Evolutionary conservation across 2,113 vertebrate species (phyloP).

Genomic region (Egretta garzetta): DNA sequence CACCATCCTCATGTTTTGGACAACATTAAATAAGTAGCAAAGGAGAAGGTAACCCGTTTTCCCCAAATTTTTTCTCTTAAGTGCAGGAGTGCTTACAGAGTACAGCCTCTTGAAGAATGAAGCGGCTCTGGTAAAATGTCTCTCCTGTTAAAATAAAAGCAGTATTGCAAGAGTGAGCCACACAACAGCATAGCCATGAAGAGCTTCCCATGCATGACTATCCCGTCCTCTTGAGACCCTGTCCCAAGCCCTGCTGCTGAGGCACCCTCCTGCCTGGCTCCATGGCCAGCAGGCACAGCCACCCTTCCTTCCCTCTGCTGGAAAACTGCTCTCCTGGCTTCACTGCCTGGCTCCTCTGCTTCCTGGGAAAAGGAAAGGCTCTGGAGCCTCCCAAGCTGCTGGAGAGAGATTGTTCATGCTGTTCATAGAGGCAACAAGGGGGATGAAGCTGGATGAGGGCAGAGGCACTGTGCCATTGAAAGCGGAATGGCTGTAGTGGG

Average conservation of each 20-base stretch:
- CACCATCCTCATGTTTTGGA: neutral
- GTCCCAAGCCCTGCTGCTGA: neutral
- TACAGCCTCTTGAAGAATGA: neutral
- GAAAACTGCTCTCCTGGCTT: neutral
- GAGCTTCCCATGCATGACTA: neutral
- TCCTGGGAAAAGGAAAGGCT: neutral
- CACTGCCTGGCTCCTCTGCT: neutral
- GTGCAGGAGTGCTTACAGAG: neutral
- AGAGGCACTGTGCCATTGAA: neutral
- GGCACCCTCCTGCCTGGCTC: neutral
- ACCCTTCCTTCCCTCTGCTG: fast-evolving
- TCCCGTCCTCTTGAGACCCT: neutral
- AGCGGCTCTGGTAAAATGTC: neutral
- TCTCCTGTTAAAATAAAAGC: neutral
- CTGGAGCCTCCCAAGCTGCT: neutral
- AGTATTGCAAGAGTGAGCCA: neutral
- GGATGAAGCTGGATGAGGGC: neutral
- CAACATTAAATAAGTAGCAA: neutral
- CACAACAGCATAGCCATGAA: fast-evolving
- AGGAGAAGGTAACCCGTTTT: neutral
- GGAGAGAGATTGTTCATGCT: neutral
- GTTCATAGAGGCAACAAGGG: neutral
- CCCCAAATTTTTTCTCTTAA: neutral
- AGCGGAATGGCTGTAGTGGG: fast-evolving
- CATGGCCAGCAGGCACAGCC: neutral